Evolutionary conservation across 2,888 invertebrate species (phyloP), one percentile per base, ranked within the genome.

Genomic region (Drosophila putrida): DNA sequence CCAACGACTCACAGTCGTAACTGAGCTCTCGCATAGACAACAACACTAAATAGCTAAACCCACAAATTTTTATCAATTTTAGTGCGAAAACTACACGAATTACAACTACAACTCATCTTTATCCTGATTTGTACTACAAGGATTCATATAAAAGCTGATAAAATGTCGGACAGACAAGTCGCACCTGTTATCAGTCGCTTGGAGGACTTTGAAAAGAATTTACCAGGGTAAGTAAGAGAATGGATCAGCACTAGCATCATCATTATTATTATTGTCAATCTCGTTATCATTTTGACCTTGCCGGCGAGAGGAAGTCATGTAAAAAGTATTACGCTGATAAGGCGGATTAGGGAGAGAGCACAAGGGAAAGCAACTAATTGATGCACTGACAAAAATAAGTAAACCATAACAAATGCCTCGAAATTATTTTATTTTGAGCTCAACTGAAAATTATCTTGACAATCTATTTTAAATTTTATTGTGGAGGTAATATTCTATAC

Each of bases 151-250:
- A 35, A 11, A 54, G 67, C 78, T 35, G 59, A 49, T 6, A 61
- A 28, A 63, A 92, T 92, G 92, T 83, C 90, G 25, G 86, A 90
- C 64, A 89, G 84, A 71, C 83, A 84, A 39, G 57, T 83, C 49
- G 89, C 80, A 43, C 90, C 92, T 44, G 85, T 84, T 4, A 91
- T 92, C 57, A 76, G 64, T 33, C 80, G 77, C 4, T 72, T 81
- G 39, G 90, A 89, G 73, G 92, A 92, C 28, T 91, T 92, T 41
- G 88, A 91, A 55, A 71, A 76, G 36, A 83, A 90, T 49, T 68
- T 92, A 41, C 84, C 91, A 11, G 90, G 90, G 92, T 92, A 82
- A 91, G 91, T 63, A n/a, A n/a, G 13, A 35, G n/a, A 47, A 38
- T 15, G 50, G 46, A 39, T 31, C 31, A 31, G 6, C 31, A 31